phyloP scores from a whole-genome alignment of 2,113 vertebrate genomes.

The Marmota flaviventris region DNA sequence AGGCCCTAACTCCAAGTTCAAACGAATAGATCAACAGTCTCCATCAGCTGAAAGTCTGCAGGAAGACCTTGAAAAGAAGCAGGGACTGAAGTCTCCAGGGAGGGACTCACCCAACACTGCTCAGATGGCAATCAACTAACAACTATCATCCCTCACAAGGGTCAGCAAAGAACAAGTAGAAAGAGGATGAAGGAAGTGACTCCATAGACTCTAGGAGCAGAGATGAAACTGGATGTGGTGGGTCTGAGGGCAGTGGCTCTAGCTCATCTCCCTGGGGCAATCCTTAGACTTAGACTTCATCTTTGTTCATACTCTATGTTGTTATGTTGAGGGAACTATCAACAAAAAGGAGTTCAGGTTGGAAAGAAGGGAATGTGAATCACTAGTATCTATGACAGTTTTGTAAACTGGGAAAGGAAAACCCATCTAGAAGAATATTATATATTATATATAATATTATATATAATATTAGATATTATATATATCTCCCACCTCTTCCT shows the following conservation, averaged over 20 bases:
- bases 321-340: no score
- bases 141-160: neutral
- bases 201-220: conserved; percentile 47
- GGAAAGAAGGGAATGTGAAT: neutral
- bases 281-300: conserved; percentile 92
- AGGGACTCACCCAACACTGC: accelerated
- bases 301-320: conserved; percentile 75
- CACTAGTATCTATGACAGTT: neutral
- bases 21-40: conserved; percentile 83
- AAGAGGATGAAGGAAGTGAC: conserved; percentile 75
- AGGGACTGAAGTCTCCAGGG: neutral
- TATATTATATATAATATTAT: no score
- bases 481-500: no score
- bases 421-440: no score
- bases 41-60: conserved; percentile 86
- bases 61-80: neutral
- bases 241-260: conserved; percentile 91
- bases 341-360: neutral
- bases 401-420: no score
- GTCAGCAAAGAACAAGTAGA: conserved; percentile 81
- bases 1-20: conserved; percentile 86
- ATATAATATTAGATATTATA: no score
- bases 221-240: conserved; percentile 85
- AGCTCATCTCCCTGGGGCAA: conserved; percentile 88
- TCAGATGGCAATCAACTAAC: accelerated